Percentiles rank a stretch among this genome's conserved stretches.
Evolutionary conservation across 2,888 invertebrate genomes (phyloP).

Genomic region (Hemistola chrysoprasaria): DNA sequence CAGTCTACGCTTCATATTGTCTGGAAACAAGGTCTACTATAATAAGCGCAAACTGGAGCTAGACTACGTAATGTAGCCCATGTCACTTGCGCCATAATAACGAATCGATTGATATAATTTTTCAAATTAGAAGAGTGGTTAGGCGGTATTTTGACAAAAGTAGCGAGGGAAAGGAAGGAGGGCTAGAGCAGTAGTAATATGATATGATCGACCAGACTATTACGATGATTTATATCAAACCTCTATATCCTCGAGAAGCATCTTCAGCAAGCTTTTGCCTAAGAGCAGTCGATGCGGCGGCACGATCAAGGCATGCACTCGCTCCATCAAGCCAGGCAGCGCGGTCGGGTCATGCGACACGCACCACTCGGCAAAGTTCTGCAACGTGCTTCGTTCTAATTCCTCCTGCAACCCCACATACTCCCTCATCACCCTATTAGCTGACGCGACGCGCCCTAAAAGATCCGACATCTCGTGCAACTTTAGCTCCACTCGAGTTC

Average conservation of each 20-base stretch:
- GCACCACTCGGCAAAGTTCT: conserved; percentile 86
- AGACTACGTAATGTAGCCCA: too few species aligned
- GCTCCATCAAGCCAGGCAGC: conserved; percentile 84
- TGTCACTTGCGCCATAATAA: too few species aligned
- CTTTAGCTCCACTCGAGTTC: conserved; percentile 79
- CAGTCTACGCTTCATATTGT: too few species aligned
- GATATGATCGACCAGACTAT: too few species aligned
- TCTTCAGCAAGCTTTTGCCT: conserved; percentile 69
- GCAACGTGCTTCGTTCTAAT: conserved; percentile 84
- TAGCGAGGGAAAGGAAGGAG: too few species aligned
- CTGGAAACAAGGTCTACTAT: too few species aligned
- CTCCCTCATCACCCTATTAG: conserved; percentile 82
- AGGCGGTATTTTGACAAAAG: too few species aligned
- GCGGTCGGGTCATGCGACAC: conserved; percentile 86
- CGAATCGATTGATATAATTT: too few species aligned
- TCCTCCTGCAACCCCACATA: conserved; percentile 77
- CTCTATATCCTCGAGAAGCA: conserved; percentile 62
- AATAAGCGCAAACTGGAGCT: too few species aligned
- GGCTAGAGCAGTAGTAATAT: too few species aligned
- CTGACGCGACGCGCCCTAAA: conserved; percentile 81
- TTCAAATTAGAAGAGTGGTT: too few species aligned
- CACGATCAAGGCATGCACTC: conserved; percentile 84
- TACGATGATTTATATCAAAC: conserved; percentile 37
- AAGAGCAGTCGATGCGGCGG: conserved; percentile 68
- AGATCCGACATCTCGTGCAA: conserved; percentile 84